Conservation (phyloP, 2,888 invertebrate species). For the Dilophus febrilis region DNA sequence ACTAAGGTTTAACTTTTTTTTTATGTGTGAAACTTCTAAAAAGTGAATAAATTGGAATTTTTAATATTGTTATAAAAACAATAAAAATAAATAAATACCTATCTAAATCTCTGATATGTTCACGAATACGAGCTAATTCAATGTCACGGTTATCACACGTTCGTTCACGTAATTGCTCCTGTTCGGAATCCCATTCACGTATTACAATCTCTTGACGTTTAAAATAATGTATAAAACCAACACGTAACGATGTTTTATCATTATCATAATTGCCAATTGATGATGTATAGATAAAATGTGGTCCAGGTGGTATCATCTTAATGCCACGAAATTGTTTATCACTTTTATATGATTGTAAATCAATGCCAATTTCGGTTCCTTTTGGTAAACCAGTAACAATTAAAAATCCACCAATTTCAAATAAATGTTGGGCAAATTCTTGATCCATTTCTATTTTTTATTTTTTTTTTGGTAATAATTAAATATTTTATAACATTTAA, state of each 20-base stretch:
- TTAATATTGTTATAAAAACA: too few species aligned
- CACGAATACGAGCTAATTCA: conserved; percentile 25
- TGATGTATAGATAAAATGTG: conserved; percentile 86
- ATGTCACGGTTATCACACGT: conserved; percentile 25
- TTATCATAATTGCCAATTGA: conserved; percentile 44
- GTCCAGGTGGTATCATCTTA: conserved; percentile 96
- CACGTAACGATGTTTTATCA: conserved; percentile 41
- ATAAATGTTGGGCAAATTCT: conserved; percentile 55
- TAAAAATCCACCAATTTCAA: conserved; percentile 66
- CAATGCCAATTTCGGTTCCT: conserved; percentile 94
- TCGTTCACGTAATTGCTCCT: conserved; percentile 47
- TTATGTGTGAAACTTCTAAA: too few species aligned
- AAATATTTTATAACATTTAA: too few species aligned
- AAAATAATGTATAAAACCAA: conserved; percentile 78
- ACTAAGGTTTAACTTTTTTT: too few species aligned
- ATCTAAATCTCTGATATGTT: conserved; percentile 23
- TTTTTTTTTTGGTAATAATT: too few species aligned
- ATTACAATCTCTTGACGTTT: conserved; percentile 66
- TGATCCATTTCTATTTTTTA: conserved; percentile 25
- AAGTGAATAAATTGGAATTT: too few species aligned
- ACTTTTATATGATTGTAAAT: conserved; percentile 76
- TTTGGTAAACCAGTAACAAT: conserved; percentile 72
- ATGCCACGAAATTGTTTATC: conserved; percentile 81
- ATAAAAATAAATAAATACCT: too few species aligned
- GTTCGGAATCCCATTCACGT: conserved; percentile 65